Base-by-base conservation (phyloP, 2,113 vertebrate genomes). In the Phylloscopus trochilus region DNA sequence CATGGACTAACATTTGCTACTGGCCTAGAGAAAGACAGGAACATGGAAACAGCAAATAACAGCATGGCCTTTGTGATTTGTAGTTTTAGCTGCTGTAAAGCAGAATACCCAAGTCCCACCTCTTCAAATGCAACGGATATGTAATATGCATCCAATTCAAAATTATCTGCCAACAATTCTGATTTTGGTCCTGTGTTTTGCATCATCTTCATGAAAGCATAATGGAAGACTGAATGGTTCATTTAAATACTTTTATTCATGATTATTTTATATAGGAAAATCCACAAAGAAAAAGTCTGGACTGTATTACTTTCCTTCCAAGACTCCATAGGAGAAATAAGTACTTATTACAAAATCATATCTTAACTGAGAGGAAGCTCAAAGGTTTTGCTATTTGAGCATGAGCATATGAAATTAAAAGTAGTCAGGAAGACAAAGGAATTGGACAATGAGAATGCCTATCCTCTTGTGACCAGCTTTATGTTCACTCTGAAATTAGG, bases 181-280 rank as follows among this genome's bases (percentile, higher is more conserved):
- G 35, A 85, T 94, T 80, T 74, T 44, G 39, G 56, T 67, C 67
- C 59, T 33, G 43, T 59, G 39, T 73, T 85, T 70, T 91, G 51
- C 90, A 95, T 83, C 86, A 86, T 84, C 72, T 81, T 74, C 72
- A 33, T 86, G 72, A 86, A 94, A 93, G 70, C 67, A 55, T 35
- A 96, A 90, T n/a, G 47, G 67, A 59, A 83, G 55, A 64, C 7
- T 77, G 84, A 77, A 90, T 56, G 14, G 30, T 55, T 90, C 51
- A 86, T 86, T 95, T 77, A 80, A 92, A 70, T 86, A 63, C 56
- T 90, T 95, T 95, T 85, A 79, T 76, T 59, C 51, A 35, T 35
- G 17, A 52, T 86, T 86, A 85, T 62, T 83, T 89, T 52, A 35
- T 60, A 72, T 37, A 89, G 51, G 53, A 85, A 87, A 91, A 79